Conservation (phyloP, 2,888 invertebrate genomes). For the Cheilosia soror region DNA sequence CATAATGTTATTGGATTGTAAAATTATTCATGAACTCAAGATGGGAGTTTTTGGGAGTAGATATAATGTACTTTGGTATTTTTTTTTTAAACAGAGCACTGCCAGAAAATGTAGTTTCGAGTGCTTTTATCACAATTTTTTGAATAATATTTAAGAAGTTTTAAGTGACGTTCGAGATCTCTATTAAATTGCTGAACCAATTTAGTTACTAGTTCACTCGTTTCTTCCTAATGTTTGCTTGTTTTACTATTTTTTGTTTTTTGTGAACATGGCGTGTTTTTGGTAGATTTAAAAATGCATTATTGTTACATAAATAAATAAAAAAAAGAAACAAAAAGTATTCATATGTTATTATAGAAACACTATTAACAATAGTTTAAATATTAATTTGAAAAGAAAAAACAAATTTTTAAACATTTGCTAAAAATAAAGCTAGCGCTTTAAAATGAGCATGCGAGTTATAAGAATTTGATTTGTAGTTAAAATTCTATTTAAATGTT, state of each 20-base stretch:
- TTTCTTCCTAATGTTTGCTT: conserved; percentile 31
- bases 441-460: conserved; percentile 45
- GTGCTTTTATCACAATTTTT: conserved; percentile 27
- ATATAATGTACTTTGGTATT: neutral
- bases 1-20: neutral
- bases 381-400: neutral
- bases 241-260: neutral
- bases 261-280: conserved; percentile 1
- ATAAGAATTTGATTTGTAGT: conserved; percentile 52
- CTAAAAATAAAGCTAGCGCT: conserved; percentile 25
- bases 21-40: neutral
- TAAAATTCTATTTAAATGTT: conserved; percentile 52
- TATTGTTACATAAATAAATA: neutral
- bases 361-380: neutral
- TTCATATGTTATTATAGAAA: neutral
- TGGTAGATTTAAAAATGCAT: conserved; percentile 30
- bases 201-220: conserved; percentile 23
- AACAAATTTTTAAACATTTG: neutral
- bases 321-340: neutral
- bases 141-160: neutral
- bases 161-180: neutral
- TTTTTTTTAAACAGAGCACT: conserved; percentile 5
- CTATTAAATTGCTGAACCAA: conserved; percentile 9
- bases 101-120: conserved; percentile 7
- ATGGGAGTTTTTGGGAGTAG: neutral